Base-by-base conservation (phyloP, 2,113 vertebrate species). In the Thomomys bottae region DNA sequence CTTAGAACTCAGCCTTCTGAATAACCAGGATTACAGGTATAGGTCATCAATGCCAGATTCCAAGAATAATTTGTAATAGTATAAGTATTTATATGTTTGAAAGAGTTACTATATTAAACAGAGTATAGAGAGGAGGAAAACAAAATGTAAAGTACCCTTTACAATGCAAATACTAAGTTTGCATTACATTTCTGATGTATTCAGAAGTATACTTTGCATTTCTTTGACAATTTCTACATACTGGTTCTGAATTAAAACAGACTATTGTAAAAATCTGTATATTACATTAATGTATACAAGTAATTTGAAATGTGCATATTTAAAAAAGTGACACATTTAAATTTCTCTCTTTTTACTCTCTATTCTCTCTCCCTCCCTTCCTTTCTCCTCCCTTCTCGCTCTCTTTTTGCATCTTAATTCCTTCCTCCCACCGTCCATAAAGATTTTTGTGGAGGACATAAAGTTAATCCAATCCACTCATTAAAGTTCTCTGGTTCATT, bases 171-270 rank as follows among this genome's bases (percentile, higher is more conserved):
- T 54, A 4, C 49, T 54, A 54, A 15, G 17, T 54, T 54, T 54
- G 49, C 49, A 17, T 54, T 54, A 15, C 49, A 54, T 14, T 54
- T 54, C 49, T 54, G 49, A 20, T 54, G 3, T 54, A 54, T 12
- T 54, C 49, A 84, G 24, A 84, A 75, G 28, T 75, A 3, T 70
- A 21, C 38, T 87, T 87, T 38, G 61, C 28, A 49, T 87, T 64
- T 45, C 73, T 72, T 17, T 40, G 28, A 36, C 11, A 67, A 59
- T 80, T 91, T 72, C 63, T 89, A 78, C 11, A 57, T 3, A 34
- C 14, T 54, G n/a, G 34, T 71, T 84, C 77, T 75, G 77, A 78
- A 75, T 36, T 73, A 75, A 79, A 87, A 83, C 57, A 84, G 78
- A 73, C 54, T 32, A 72, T 49, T 64, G 57, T 79, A 77, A 68